These are phyloP conservation scores for Aeoliscus strigatus DNA, from an alignment of 2,797 vertebrate species.

Conservation along the genomic window DNA sequence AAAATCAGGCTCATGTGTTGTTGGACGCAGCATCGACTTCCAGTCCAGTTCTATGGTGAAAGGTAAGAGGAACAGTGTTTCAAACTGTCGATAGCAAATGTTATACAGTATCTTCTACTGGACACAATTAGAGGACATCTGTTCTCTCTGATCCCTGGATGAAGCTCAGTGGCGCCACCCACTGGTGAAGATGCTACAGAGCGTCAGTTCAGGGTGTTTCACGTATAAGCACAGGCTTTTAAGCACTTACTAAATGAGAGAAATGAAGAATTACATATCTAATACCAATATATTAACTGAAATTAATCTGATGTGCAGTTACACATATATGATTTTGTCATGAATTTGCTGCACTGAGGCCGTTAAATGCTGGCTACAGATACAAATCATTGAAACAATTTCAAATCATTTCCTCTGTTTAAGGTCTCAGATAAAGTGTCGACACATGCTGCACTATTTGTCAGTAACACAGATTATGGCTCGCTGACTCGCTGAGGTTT, in stretches of 20 bases:
- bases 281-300: conserved; percentile 5
- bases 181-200: neutral
- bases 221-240: no score
- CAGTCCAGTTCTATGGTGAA: no score
- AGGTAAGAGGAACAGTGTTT: neutral
- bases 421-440: conserved; percentile 1
- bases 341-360: neutral
- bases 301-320: conserved; percentile 1
- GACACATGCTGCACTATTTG: neutral
- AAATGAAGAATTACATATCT: neutral
- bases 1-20: no score
- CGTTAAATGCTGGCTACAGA: conserved; percentile 5
- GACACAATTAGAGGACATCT: neutral
- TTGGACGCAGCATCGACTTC: no score
- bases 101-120: neutral
- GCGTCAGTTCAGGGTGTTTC: no score
- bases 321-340: no score
- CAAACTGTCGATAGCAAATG: neutral
- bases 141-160: neutral
- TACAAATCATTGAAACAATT: neutral
- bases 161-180: conserved; percentile 21
- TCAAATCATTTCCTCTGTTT: conserved; percentile 15
- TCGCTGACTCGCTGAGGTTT: neutral
- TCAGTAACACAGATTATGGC: conserved; percentile 9
- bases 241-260: neutral